Percentiles rank a stretch among this genome's conserved stretches.
Conservation (phyloP, 2,797 vertebrate species). For the Sus cebifrons region DNA sequence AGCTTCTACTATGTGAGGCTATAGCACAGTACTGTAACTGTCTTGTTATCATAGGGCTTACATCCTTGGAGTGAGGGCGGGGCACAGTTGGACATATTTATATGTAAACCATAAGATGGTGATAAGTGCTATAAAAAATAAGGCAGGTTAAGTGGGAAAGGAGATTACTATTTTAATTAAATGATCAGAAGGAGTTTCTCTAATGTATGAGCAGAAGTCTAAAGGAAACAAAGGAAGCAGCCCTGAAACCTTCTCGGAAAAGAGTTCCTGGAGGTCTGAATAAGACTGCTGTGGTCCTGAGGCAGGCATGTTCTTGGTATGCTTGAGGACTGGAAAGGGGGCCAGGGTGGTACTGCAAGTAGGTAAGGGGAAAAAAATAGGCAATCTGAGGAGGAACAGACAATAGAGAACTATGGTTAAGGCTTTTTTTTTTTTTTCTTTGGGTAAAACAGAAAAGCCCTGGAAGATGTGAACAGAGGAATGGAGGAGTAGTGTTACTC, state of each 20-base stretch:
- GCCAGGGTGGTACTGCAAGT: neutral
- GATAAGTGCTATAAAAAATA: neutral
- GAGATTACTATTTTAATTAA: constrained; percentile 21
- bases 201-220: constrained; percentile 11
- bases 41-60: neutral
- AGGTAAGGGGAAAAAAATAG: neutral
- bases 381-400: neutral
- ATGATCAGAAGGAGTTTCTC: neutral
- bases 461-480: constrained; percentile 24
- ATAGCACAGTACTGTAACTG: neutral
- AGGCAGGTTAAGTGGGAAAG: neutral
- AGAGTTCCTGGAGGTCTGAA: neutral
- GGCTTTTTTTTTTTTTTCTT: constrained; percentile 57
- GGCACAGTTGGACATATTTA: neutral
- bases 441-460: constrained; percentile 19
- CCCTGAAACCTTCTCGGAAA: neutral
- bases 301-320: neutral
- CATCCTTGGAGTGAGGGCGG: neutral
- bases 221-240: neutral
- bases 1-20: neutral
- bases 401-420: neutral
- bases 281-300: neutral
- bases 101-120: neutral
- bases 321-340: neutral
- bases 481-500: neutral